These are phyloP conservation scores for Crypturellus tataupa DNA, from an alignment of 2,797 vertebrate species.

Conservation along the genomic window DNA sequence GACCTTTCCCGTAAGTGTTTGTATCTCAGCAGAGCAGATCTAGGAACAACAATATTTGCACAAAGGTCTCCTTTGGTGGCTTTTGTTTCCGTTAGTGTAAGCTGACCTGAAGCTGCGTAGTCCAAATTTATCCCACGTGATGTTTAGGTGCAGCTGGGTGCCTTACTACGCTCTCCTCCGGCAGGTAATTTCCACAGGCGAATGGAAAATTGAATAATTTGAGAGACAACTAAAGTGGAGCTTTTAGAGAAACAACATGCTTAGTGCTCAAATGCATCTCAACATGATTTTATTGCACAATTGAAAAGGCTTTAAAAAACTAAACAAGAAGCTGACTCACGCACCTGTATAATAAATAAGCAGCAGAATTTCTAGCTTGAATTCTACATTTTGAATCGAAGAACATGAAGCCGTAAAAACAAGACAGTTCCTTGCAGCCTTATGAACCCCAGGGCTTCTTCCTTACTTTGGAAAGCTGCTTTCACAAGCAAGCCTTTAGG, in stretches of 20 bases:
- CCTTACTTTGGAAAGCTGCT: slow-evolving; percentile 23
- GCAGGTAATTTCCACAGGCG: not conserved
- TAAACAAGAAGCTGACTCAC: slow-evolving; percentile 65
- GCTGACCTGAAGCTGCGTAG: not conserved
- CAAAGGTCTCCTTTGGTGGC: not conserved
- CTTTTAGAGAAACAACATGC: not conserved
- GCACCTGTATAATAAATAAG: slow-evolving; percentile 55
- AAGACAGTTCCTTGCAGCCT: slow-evolving; percentile 54
- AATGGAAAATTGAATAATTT: not conserved
- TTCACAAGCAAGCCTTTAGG: slow-evolving; percentile 37
- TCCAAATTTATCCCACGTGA: not conserved
- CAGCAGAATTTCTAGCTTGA: slow-evolving; percentile 46
- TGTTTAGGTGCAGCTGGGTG: not conserved
- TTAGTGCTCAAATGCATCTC: slow-evolving; percentile 43
- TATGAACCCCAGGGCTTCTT: not conserved
- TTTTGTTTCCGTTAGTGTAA: not conserved
- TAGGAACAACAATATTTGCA: not conserved
- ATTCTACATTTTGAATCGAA: slow-evolving; percentile 51
- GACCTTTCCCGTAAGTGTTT: not conserved
- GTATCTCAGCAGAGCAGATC: not conserved
- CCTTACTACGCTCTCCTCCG: not conserved
- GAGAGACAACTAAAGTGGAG: not conserved
- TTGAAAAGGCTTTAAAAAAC: slow-evolving; percentile 48
- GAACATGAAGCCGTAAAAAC: slow-evolving; percentile 35
- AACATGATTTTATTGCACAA: slow-evolving; percentile 54